phyloP scores from a whole-genome alignment of 2,888 invertebrate species.

The Synergus umbraculus region DNA sequence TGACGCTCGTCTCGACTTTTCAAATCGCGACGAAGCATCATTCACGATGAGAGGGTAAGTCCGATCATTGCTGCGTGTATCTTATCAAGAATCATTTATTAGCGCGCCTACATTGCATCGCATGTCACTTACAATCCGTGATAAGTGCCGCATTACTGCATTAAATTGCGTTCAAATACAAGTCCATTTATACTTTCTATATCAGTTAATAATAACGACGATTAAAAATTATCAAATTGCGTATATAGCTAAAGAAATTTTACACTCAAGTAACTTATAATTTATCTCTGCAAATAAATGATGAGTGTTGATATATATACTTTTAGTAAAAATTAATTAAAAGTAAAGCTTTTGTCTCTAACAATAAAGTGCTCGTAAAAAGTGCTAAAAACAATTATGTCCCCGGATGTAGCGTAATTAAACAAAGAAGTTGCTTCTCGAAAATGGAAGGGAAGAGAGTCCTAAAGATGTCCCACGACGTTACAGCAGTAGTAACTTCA shows the following conservation, averaged over 20 bases:
- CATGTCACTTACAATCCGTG: conserved; percentile 27
- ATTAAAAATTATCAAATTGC: not conserved
- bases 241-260: not conserved
- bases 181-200: not conserved
- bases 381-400: not conserved
- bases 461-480: conserved; percentile 53
- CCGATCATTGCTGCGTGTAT: not conserved
- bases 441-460: conserved; percentile 45
- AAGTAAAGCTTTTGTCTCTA: conserved; percentile 7
- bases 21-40: conserved; percentile 25
- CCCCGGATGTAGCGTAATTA: conserved; percentile 27
- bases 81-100: conserved; percentile 39
- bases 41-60: conserved; percentile 28
- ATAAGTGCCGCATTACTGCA: conserved; percentile 30
- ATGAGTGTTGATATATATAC: not conserved
- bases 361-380: conserved; percentile 7
- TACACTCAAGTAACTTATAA: not conserved
- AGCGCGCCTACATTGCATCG: conserved; percentile 21
- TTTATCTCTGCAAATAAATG: not conserved
- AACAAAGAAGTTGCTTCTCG: conserved; percentile 13
- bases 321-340: not conserved
- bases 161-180: conserved; percentile 16
- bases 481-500: conserved; percentile 54
- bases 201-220: conserved; percentile 11
- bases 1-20: conserved; percentile 36